These are phyloP conservation scores for Lacerta viridis DNA, from an alignment of 2,797 vertebrate species.

Conservation along the genomic window DNA sequence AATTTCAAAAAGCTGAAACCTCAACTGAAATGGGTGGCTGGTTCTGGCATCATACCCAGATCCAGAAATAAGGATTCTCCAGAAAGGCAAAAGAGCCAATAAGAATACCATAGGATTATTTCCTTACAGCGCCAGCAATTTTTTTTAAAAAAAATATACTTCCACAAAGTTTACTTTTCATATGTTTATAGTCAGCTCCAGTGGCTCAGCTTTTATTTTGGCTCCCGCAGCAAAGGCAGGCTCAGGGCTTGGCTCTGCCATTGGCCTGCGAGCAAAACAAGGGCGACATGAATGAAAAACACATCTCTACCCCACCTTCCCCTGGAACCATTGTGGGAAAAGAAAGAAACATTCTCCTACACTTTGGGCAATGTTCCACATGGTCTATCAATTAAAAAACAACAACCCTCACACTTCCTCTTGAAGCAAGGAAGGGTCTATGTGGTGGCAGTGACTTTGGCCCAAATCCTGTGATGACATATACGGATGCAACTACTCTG, in stretches of 20 bases:
- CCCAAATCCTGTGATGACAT: slow-evolving; percentile 6
- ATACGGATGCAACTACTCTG: slow-evolving; percentile 23
- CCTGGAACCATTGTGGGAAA: slow-evolving; percentile 18
- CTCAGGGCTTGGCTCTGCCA: slow-evolving; percentile 47
- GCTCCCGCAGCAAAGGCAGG: slow-evolving; percentile 54
- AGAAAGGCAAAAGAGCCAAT: slow-evolving; percentile 38
- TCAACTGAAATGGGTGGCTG: slow-evolving; percentile 15
- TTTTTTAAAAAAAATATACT: slow-evolving; percentile 35
- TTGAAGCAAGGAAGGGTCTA: slow-evolving; percentile 1
- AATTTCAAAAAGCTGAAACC: slow-evolving; percentile 23
- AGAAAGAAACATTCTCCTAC: neutral
- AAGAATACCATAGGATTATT: slow-evolving; percentile 40
- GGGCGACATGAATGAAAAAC: slow-evolving; percentile 48
- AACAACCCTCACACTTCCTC: neutral
- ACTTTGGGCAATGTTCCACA: neutral
- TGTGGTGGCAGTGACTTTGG: neutral
- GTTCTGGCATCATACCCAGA: slow-evolving; percentile 26
- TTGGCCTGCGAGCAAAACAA: slow-evolving; percentile 42
- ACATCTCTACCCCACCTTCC: neutral
- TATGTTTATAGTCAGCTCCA: slow-evolving; percentile 50
- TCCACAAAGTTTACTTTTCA: slow-evolving; percentile 21
- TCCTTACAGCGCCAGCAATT: slow-evolving; percentile 13
- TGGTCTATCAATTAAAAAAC: neutral
- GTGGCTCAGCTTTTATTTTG: slow-evolving; percentile 40
- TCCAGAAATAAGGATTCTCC: slow-evolving; percentile 25